A percentile compares a stretch with the other conserved stretches of the same genome.
Evolutionary conservation across 2,797 vertebrate genomes (phyloP).

Genomic region (Sebastes trivittatus): DNA sequence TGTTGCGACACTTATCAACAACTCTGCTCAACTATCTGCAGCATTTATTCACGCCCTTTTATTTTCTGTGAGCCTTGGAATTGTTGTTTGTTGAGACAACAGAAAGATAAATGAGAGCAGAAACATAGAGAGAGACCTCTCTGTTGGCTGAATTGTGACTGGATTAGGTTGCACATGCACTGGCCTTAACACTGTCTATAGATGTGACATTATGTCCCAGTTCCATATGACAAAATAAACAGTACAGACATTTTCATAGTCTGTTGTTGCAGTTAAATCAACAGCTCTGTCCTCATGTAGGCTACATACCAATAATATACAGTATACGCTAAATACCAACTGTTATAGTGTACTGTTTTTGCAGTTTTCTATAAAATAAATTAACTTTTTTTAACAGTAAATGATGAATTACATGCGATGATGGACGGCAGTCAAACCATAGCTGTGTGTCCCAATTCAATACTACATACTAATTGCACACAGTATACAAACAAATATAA

Average conservation of each 20-base stretch:
- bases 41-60: conserved; percentile 34
- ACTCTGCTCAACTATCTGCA: conserved; percentile 31
- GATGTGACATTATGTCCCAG: background rate
- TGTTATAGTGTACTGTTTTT: background rate
- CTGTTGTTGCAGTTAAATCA: background rate
- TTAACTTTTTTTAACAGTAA: background rate
- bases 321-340: background rate
- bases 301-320: background rate
- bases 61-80: conserved; percentile 14
- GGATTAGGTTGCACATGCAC: background rate
- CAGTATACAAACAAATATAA: background rate
- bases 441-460: too few relatives aligned
- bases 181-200: background rate
- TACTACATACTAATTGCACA: background rate
- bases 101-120: conserved; percentile 4
- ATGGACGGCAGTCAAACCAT: background rate
- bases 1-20: conserved; percentile 30
- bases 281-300: background rate
- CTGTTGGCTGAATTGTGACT: background rate
- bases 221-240: background rate
- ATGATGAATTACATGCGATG: background rate
- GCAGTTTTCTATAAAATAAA: background rate
- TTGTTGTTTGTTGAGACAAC: conserved; percentile 23
- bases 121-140: background rate
- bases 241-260: background rate